Percentiles rank a stretch among this genome's conserved stretches.
Evolutionary conservation across 2,888 invertebrate genomes (phyloP).

Genomic region (Calliphora vomitoria): DNA sequence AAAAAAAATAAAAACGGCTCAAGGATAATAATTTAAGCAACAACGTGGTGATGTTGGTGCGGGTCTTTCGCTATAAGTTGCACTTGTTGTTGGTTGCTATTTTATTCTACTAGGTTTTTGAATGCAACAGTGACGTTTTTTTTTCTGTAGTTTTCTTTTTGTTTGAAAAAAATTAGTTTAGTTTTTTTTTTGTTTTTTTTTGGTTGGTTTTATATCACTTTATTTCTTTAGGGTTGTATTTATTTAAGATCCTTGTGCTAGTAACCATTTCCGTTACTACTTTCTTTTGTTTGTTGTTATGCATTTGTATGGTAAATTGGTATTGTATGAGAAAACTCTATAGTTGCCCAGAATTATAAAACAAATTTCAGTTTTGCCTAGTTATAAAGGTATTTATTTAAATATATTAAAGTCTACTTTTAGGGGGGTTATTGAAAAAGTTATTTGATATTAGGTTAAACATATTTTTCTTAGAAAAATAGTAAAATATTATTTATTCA

Average conservation of each 20-base stretch:
- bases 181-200: no score
- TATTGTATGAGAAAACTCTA: no score
- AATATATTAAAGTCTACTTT: no score
- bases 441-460: no score
- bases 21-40: slow-evolving; percentile 66
- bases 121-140: slow-evolving; percentile 53
- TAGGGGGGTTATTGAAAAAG: no score
- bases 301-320: not conserved
- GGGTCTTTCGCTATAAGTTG: not conserved
- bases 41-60: not conserved
- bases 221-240: slow-evolving; percentile 26
- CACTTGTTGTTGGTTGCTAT: slow-evolving; percentile 47
- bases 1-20: slow-evolving; percentile 42
- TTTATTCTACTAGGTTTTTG: not conserved
- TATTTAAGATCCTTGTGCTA: slow-evolving; percentile 66
- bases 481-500: no score
- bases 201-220: slow-evolving; percentile 12
- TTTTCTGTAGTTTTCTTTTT: not conserved
- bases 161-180: not conserved
- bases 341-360: no score
- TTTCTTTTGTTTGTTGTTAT: slow-evolving; percentile 21
- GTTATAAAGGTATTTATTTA: no score
- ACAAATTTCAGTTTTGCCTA: no score
- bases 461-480: no score
- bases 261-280: slow-evolving; percentile 66